Base-by-base conservation (phyloP, 2,113 vertebrate genomes). In the Scolopax mira region DNA sequence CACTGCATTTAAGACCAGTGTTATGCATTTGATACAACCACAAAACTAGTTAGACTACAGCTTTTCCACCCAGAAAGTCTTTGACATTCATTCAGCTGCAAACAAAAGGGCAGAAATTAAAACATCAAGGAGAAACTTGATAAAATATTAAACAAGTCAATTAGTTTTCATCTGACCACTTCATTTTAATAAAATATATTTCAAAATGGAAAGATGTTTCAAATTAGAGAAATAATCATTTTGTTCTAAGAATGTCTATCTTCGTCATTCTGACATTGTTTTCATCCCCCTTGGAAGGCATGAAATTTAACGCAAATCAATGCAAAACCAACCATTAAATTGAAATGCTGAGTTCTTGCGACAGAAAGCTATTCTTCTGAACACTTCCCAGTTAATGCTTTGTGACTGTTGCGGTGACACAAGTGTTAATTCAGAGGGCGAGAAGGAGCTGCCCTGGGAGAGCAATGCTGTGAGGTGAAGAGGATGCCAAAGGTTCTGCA, bases 401-500 rank as follows among this genome's bases (percentile, higher is more conserved):
- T 66, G 54, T 6, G 39, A 77, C 69, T 86, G 51, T 46, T 78
- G 69, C 3, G 7, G 51, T 1, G 1, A 73, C 37, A 57, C 21
- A 66, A 64, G 70, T 11, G 52, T 65, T 94, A 72, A 65, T 69
- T 52, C 33, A 72, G 33, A 52, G 33, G 22, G 21, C 42, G 65
- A 57, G 35, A 49, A 48, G 52, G 18, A 79, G 27, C 25, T 80
- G 23, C 31, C 14, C 42, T 28, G 37, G 18, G 42, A 81, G 23
- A 67, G 21, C 46, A 21, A 33, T 14, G 24, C 30, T 73, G 12
- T 25, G 51, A 72, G 33, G 30, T 16, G 37, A 57, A 35, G 1
- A 0, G 33, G 21, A 11, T 0, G 4, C 17, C 33, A 2, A n/a
- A 22, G 65, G 31, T 19, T 55, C 52, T 1, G 2, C 25, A 4